Evolutionary conservation across 2,113 vertebrate species (phyloP), one percentile per base, ranked within the genome.

Genomic region (Sturnira hondurensis): DNA sequence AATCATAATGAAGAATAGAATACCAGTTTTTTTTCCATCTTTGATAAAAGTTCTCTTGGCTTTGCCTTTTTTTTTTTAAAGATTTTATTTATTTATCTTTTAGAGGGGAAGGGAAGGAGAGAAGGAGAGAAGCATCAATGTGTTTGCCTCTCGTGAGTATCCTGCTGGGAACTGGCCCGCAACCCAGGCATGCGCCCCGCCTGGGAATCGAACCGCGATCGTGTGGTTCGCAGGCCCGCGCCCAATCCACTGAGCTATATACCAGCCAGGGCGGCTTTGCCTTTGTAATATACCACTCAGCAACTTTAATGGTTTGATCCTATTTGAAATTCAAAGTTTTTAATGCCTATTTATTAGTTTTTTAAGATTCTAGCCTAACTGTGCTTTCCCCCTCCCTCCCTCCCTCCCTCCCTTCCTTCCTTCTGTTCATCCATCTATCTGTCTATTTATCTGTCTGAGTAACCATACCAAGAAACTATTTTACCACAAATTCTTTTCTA

Each of bases 241-340:
- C n/a, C n/a, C n/a, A n/a, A n/a, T n/a, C n/a, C n/a, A n/a, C n/a
- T n/a, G n/a, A n/a, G n/a, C n/a, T n/a, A n/a, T n/a, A n/a, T n/a
- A n/a, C n/a, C n/a, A n/a, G n/a, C n/a, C n/a, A n/a, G n/a, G n/a
- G n/a, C n/a, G 70, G 6, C 31, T 61, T 93, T 87, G 33, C 24
- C 38, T 90, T 91, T 73, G 11, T 88, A 67, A 74, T 91, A 52
- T 52, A 13, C 17, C 67, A 43, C 10, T 87, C 28, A 83, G 47
- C 20, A 63, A 52, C 13, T 26, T 67, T 84, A 84, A 58, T 58
- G n/a, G 6, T 94, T 80, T 89, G 71, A 68, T 85, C 17, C 71
- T 95, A 52, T 58, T 88, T 58, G 56, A 92, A 95, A 74, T 86
- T 45, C 38, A 52, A 43, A 54, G n/a, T 50, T 83, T 86, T 91